Conservation (phyloP, 2,888 invertebrate species). For the Acrobasis suavella region DNA sequence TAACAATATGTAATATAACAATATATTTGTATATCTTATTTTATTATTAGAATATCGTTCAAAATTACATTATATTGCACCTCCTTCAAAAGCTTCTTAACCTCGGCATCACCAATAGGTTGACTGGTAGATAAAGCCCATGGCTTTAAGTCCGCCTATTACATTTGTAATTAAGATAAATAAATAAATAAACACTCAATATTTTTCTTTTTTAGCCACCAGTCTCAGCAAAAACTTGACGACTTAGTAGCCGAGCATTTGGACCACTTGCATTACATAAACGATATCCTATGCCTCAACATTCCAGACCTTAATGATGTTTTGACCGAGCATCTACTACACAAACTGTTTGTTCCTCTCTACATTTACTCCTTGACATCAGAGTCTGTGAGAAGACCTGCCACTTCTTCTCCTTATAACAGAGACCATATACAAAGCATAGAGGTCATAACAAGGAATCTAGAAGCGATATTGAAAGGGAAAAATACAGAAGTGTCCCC, state of each 20-base stretch:
- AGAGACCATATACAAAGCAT: slow-evolving; percentile 76
- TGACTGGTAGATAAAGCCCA: too few relatives aligned
- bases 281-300: slow-evolving; percentile 96
- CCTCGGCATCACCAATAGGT: too few relatives aligned
- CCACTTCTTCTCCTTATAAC: slow-evolving; percentile 64
- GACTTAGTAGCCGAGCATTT: slow-evolving; percentile 98
- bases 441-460: slow-evolving; percentile 84
- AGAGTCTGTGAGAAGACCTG: slow-evolving; percentile 51
- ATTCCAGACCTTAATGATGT: slow-evolving; percentile 97
- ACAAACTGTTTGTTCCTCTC: slow-evolving; percentile 95
- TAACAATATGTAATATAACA: too few relatives aligned
- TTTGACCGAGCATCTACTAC: slow-evolving; percentile 95
- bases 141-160: too few relatives aligned
- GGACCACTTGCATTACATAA: slow-evolving; percentile 98
- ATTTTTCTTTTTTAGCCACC: slow-evolving; percentile 85
- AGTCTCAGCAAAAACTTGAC: slow-evolving; percentile 93
- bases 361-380: slow-evolving; percentile 94
- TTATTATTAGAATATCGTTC: too few relatives aligned
- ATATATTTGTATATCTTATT: too few relatives aligned
- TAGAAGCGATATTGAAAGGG: slow-evolving; percentile 84
- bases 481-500: slow-evolving; percentile 80
- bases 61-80: too few relatives aligned
- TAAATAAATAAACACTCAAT: too few relatives aligned
- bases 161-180: too few relatives aligned
- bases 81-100: too few relatives aligned